A percentile compares a stretch with the other conserved stretches of the same genome.
phyloP scores from a whole-genome alignment of 2,113 vertebrate genomes.

The Arvicanthis niloticus region DNA sequence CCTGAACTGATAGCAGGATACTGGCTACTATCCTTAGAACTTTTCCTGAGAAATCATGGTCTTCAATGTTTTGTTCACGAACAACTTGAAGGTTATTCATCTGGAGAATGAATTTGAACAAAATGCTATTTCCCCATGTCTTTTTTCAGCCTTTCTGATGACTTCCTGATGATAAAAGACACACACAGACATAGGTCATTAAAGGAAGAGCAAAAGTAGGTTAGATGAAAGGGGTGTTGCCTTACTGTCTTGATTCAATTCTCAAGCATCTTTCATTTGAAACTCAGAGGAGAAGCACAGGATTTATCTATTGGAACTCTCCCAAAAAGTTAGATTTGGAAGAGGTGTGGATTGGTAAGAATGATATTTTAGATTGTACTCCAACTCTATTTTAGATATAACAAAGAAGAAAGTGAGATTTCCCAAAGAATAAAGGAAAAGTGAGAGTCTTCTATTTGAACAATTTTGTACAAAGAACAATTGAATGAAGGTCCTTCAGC shows the following conservation, averaged over 20 bases:
- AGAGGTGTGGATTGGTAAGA: neutral
- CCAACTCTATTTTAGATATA: neutral
- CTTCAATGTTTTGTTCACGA: neutral
- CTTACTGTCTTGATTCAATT: neutral
- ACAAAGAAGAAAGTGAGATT: neutral
- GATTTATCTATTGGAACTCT: neutral
- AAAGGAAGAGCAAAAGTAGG: neutral
- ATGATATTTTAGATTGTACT: neutral
- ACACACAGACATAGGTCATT: accelerated
- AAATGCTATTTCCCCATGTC: neutral
- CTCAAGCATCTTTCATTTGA: neutral
- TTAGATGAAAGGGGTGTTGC: neutral
- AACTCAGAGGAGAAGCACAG: neutral
- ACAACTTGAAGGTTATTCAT: neutral
- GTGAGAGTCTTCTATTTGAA: neutral
- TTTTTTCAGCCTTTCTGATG: neutral
- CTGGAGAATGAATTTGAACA: neutral
- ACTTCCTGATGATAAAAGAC: neutral
- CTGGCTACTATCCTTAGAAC: neutral
- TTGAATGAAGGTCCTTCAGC: neutral
- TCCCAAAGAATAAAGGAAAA: neutral
- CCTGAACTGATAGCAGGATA: neutral
- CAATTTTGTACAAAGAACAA: neutral
- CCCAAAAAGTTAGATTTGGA: neutral
- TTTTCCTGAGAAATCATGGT: neutral